Evolutionary conservation across 2,797 vertebrate genomes (phyloP).

Genomic region (Hippocampus kuda): DNA sequence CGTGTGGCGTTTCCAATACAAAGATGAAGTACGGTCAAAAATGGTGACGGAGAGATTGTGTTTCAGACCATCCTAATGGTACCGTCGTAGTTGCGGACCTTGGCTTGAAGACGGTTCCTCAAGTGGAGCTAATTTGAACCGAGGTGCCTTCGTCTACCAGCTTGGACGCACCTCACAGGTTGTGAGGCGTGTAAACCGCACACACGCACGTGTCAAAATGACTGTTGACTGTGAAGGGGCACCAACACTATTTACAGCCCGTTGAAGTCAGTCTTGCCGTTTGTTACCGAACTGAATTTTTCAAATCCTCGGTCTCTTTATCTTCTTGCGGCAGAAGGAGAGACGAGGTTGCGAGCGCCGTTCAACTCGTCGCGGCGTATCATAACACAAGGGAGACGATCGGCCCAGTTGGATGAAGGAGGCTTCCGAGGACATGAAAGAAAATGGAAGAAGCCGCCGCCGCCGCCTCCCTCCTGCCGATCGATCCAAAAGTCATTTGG

Average conservation of each 20-base stretch:
- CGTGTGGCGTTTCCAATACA: too few relatives aligned
- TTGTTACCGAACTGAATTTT: not conserved
- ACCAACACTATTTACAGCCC: not conserved
- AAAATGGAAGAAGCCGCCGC: constrained; percentile 20
- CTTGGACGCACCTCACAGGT: not conserved
- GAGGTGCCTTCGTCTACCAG: not conserved
- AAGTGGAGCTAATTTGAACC: not conserved
- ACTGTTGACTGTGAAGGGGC: not conserved
- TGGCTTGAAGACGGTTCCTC: not conserved
- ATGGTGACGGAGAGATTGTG: too few relatives aligned
- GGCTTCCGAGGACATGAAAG: constrained; percentile 27
- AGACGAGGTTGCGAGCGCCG: constrained; percentile 14
- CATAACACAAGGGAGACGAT: constrained; percentile 15
- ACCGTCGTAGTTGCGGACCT: not conserved
- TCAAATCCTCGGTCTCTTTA: constrained; percentile 39
- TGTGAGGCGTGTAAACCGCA: not conserved
- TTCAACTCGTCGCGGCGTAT: constrained; percentile 9
- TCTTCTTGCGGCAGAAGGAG: constrained; percentile 46
- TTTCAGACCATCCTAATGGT: not conserved
- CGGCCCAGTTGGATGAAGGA: not conserved
- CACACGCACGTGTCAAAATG: not conserved
- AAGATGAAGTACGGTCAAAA: too few relatives aligned
- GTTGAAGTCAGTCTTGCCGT: not conserved
- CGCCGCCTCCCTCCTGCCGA: constrained; percentile 24
- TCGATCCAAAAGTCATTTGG: constrained; percentile 54